A percentile compares a stretch with the other conserved stretches of the same genome.
Evolutionary conservation across 2,797 vertebrate genomes (phyloP).

Genomic region (Crocodylus rhombifer): DNA sequence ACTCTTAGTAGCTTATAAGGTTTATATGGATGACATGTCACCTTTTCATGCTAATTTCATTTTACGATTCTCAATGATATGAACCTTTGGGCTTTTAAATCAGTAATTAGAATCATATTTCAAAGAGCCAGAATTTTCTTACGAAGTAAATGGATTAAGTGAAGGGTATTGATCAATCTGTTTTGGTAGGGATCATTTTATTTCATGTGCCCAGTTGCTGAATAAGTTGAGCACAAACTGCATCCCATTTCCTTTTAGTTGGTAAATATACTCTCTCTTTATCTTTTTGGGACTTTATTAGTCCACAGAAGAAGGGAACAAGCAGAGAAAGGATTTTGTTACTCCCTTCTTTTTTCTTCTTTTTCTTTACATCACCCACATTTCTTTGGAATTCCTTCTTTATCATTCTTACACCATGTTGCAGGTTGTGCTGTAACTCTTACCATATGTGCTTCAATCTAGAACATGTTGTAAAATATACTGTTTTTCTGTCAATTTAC

Average conservation of each 20-base stretch:
- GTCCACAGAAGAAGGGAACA: neutral
- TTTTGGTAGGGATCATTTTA: neutral
- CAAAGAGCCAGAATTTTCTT: neutral
- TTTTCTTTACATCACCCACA: neutral
- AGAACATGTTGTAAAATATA: neutral
- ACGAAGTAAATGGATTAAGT: neutral
- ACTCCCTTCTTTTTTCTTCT: no score
- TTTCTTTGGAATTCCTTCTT: neutral
- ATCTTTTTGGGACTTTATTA: neutral
- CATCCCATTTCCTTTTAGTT: fast-evolving
- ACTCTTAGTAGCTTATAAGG: neutral
- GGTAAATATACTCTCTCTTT: neutral
- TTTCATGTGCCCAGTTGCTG: neutral
- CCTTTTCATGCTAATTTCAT: neutral
- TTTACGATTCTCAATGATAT: neutral
- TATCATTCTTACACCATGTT: neutral
- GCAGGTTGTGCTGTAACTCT: neutral
- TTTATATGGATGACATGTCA: neutral
- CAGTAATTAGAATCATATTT: neutral
- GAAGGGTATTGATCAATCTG: neutral
- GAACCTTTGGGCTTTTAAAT: neutral
- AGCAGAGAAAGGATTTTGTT: no score
- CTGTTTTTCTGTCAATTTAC: neutral
- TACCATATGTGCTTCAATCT: neutral
- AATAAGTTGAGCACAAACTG: neutral